Conservation (phyloP, 1,140 invertebrate genomes). For the Macrocentrus cingulum region DNA sequence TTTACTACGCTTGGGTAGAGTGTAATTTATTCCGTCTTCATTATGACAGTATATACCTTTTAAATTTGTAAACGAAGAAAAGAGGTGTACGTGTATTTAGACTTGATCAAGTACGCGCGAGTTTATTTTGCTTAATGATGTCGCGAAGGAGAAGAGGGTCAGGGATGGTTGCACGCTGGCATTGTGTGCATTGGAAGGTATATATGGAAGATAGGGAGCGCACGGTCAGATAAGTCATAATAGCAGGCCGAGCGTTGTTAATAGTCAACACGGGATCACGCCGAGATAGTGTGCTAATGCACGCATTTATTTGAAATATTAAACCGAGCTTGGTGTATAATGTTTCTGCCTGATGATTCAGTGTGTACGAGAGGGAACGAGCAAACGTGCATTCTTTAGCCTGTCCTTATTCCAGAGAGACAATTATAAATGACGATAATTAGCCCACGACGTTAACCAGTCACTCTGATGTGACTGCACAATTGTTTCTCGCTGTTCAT, state of each 20-base stretch:
- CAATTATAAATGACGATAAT: constrained; percentile 56
- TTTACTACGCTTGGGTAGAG: too few relatives aligned
- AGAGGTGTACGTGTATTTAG: too few relatives aligned
- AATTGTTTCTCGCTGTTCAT: constrained; percentile 30
- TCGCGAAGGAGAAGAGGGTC: background rate
- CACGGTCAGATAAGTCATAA: constrained; percentile 52
- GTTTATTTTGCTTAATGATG: too few relatives aligned
- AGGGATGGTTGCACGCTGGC: too few relatives aligned
- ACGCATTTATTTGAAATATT: constrained; percentile 58
- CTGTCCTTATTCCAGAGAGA: constrained; percentile 33
- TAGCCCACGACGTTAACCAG: constrained; percentile 51
- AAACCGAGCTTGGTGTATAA: constrained; percentile 38
- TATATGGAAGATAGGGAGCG: constrained; percentile 7
- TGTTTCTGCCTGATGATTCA: constrained; percentile 1
- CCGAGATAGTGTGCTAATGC: constrained; percentile 55
- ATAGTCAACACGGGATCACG: constrained; percentile 53
- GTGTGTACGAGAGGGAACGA: constrained; percentile 11
- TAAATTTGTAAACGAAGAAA: too few relatives aligned
- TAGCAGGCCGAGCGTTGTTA: constrained; percentile 50
- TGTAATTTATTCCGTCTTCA: too few relatives aligned
- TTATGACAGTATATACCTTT: too few relatives aligned
- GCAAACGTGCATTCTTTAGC: constrained; percentile 8
- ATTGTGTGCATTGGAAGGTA: background rate
- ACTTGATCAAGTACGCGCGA: too few relatives aligned
- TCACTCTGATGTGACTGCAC: constrained; percentile 47